Conservation (phyloP, 2,113 vertebrate species). For the Microcebus jonahi region DNA sequence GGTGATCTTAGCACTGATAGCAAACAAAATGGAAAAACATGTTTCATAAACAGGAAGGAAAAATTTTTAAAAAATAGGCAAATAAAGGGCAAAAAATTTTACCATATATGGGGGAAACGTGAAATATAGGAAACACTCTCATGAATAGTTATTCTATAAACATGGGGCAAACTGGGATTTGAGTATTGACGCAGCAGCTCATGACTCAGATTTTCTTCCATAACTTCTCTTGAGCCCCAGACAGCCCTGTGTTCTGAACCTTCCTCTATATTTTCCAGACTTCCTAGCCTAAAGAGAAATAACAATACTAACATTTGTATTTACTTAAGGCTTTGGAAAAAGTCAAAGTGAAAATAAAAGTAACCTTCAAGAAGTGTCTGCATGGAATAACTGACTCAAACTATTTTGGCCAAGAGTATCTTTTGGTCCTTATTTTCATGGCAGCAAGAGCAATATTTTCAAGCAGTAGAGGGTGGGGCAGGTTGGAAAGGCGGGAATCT, state of each 20-base stretch:
- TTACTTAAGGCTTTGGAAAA: conserved; percentile 63
- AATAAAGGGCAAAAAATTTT: conserved; percentile 51
- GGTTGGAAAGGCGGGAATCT: background rate
- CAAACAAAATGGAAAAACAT: background rate
- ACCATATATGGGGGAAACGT: background rate
- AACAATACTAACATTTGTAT: conserved; percentile 64
- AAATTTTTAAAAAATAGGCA: background rate
- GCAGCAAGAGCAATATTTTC: background rate
- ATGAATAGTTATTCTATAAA: conserved; percentile 25
- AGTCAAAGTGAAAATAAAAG: conserved; percentile 58
- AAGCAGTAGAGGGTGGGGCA: background rate
- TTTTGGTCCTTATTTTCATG: background rate
- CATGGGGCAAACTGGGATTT: conserved; percentile 25
- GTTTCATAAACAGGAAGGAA: background rate
- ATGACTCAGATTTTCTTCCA: conserved; percentile 45
- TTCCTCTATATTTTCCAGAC: conserved; percentile 59
- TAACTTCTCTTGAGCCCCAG: background rate
- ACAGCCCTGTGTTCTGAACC: background rate
- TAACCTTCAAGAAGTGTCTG: background rate
- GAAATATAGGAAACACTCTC: background rate
- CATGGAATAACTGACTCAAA: background rate
- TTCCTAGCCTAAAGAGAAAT: conserved; percentile 67
- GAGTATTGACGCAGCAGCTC: background rate
- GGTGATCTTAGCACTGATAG: background rate
- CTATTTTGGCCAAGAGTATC: background rate